A percentile compares a stretch with the other conserved stretches of the same genome.
These are phyloP conservation scores for Hycleus cichorii DNA, from an alignment of 1,140 invertebrate species.

Conservation along the genomic window DNA sequence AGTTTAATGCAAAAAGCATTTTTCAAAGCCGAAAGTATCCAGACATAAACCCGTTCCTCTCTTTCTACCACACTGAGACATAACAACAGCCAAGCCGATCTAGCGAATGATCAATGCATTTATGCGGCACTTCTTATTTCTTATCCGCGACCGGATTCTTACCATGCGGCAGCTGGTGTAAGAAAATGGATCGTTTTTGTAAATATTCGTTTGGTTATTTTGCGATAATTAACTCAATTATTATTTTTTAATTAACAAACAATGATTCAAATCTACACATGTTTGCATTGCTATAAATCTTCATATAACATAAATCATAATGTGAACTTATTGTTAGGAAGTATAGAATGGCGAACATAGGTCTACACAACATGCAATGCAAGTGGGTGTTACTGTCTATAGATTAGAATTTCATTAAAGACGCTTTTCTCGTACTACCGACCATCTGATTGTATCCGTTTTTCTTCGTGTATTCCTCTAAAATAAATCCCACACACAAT, in stretches of 20 bases:
- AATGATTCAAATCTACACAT: too few species aligned
- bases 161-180: background rate
- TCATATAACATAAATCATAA: too few species aligned
- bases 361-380: too few species aligned
- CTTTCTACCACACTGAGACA: slow-evolving; percentile 9
- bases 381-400: too few species aligned
- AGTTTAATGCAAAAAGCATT: slow-evolving; percentile 28
- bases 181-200: background rate
- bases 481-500: too few species aligned
- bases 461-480: background rate
- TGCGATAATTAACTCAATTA: background rate
- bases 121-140: slow-evolving; percentile 34
- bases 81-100: slow-evolving; percentile 5
- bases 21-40: slow-evolving; percentile 30
- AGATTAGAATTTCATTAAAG: too few species aligned
- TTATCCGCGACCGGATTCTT: slow-evolving; percentile 28
- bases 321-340: too few species aligned
- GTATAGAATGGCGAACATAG: too few species aligned
- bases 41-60: slow-evolving; percentile 32
- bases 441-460: background rate
- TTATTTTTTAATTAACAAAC: background rate
- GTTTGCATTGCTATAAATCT: too few species aligned
- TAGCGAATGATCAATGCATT: slow-evolving; percentile 35
- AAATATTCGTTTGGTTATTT: background rate
- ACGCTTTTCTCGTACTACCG: too few species aligned